Evolutionary conservation across 2,113 vertebrate species (phyloP).

Genomic region (Myanophis thanlyinensis): DNA sequence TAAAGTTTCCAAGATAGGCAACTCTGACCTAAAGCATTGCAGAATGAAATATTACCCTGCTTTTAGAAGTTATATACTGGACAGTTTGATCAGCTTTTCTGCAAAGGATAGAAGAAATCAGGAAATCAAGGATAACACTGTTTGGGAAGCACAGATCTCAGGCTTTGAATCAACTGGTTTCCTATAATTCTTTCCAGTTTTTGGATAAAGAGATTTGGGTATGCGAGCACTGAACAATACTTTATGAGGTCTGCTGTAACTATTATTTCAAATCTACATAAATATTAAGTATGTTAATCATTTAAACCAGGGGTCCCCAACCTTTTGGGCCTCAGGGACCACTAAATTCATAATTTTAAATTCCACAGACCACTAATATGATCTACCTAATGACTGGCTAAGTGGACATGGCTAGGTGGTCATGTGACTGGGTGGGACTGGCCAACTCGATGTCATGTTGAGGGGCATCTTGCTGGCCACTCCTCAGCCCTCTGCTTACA

Average conservation of each 20-base stretch:
- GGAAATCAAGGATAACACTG: neutral
- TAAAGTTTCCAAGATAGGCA: no score
- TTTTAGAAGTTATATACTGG: neutral
- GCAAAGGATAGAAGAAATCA: neutral
- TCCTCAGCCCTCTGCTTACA: no score
- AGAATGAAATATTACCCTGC: neutral
- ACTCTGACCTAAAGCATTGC: neutral
- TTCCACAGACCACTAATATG: no score
- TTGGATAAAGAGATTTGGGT: neutral
- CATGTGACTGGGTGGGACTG: no score
- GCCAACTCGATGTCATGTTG: no score
- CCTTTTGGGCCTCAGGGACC: no score
- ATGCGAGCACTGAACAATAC: neutral
- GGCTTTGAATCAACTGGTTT: neutral
- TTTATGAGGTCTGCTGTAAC: neutral
- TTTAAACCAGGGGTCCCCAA: no score
- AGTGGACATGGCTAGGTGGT: no score
- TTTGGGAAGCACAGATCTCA: neutral
- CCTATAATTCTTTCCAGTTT: neutral
- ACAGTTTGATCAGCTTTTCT: neutral
- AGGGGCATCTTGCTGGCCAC: no score
- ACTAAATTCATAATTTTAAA: no score
- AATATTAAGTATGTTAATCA: neutral
- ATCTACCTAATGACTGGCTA: no score
- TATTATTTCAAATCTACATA: neutral